These are phyloP conservation scores for Carduelis carduelis DNA, from an alignment of 2,797 vertebrate species.

Conservation along the genomic window DNA sequence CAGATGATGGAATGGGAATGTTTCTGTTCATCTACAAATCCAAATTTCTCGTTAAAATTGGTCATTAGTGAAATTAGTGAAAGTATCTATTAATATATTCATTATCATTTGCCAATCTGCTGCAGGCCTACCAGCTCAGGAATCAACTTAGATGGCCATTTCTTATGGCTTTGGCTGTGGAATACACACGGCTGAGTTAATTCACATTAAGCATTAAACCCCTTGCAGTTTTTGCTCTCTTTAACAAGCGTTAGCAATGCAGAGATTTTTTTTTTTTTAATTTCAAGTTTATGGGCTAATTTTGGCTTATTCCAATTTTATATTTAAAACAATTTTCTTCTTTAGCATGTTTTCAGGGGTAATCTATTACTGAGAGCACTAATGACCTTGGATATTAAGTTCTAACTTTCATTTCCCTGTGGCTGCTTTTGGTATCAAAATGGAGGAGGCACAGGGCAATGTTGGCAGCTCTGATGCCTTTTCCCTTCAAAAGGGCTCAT, in stretches of 20 bases:
- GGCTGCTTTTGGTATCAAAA: not conserved
- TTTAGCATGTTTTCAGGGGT: conserved; percentile 1
- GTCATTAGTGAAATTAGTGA: conserved; percentile 46
- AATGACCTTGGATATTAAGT: conserved; percentile 51
- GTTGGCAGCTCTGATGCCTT: not conserved
- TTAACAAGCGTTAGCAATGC: conserved; percentile 33
- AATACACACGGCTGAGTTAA: conserved; percentile 37
- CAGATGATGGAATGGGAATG: not conserved
- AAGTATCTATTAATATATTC: conserved; percentile 44
- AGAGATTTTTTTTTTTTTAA: not conserved
- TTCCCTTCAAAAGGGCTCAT: not conserved
- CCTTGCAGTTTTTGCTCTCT: conserved; percentile 25
- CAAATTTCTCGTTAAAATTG: conserved; percentile 52
- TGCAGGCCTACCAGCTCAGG: conserved; percentile 40
- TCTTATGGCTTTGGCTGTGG: not conserved
- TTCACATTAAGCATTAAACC: conserved; percentile 31
- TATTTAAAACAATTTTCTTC: conserved; percentile 46
- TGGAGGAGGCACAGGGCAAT: not conserved
- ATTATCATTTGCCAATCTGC: conserved; percentile 47
- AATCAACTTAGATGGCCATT: conserved; percentile 37
- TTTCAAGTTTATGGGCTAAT: conserved; percentile 40
- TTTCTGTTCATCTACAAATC: conserved; percentile 34
- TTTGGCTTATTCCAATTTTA: conserved; percentile 21
- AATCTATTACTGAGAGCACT: conserved; percentile 40
- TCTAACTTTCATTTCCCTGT: conserved; percentile 38